Conservation (phyloP, 2,113 vertebrate genomes). For the Oceanodroma tethys region DNA sequence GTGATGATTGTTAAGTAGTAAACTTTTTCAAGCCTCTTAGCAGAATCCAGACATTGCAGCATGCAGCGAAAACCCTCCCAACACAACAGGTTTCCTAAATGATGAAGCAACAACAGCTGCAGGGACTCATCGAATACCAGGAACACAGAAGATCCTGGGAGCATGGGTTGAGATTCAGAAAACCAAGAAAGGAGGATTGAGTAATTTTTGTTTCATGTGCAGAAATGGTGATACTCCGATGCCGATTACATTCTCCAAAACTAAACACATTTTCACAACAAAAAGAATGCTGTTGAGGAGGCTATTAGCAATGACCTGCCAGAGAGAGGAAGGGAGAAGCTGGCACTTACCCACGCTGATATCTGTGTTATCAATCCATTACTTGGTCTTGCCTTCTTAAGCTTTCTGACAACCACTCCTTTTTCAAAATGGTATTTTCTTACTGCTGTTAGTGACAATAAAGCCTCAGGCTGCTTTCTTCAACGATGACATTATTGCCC, state of each 20-base stretch:
- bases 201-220: neutral
- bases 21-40: neutral
- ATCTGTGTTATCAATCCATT: no score
- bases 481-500: neutral
- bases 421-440: neutral
- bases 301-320: no score
- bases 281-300: neutral
- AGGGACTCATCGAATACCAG: neutral
- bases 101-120: neutral
- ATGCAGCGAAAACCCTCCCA: neutral
- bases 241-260: neutral
- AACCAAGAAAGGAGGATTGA: neutral
- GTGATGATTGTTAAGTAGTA: neutral
- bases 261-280: neutral
- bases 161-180: neutral
- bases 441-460: neutral
- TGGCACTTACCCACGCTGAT: neutral
- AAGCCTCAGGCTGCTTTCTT: neutral
- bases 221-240: neutral
- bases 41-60: neutral
- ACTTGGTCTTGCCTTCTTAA: neutral
- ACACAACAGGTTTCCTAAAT: neutral
- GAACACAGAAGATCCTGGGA: neutral
- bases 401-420: neutral
- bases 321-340: neutral